Conservation (phyloP, 2,888 invertebrate genomes). For the Pristionchus fissidentatus region DNA sequence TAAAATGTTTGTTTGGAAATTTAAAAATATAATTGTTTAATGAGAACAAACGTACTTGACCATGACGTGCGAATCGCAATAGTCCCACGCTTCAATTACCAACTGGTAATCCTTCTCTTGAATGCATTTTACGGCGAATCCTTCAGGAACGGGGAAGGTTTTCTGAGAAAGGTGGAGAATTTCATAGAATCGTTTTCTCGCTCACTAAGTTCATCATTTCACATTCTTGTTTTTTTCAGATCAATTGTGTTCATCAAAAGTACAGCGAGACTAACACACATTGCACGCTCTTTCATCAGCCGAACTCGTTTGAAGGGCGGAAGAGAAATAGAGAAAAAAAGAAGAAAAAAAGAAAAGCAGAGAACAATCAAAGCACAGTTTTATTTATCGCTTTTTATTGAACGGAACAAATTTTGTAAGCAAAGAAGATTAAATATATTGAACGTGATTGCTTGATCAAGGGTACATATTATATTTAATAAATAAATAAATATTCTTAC, state of each 20-base stretch:
- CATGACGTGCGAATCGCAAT: not conserved
- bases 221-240: not conserved
- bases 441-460: too few relatives aligned
- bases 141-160: not conserved
- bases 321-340: not conserved
- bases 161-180: not conserved
- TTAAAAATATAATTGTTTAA: too few relatives aligned
- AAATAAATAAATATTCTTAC: not conserved
- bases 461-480: too few relatives aligned
- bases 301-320: not conserved
- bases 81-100: not conserved
- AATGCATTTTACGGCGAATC: not conserved
- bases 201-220: not conserved
- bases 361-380: too few relatives aligned
- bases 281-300: not conserved
- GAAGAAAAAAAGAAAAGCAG: too few relatives aligned
- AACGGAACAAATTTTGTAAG: too few relatives aligned
- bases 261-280: not conserved
- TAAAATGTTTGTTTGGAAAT: too few relatives aligned
- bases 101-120: constrained; percentile 32
- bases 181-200: not conserved
- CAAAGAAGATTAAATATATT: too few relatives aligned
- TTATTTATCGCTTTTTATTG: too few relatives aligned
- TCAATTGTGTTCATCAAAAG: not conserved
- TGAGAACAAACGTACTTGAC: constrained; percentile 39